These are phyloP conservation scores for Ganaspis brasiliensis DNA, from an alignment of 2,888 invertebrate genomes.

Conservation along the genomic window DNA sequence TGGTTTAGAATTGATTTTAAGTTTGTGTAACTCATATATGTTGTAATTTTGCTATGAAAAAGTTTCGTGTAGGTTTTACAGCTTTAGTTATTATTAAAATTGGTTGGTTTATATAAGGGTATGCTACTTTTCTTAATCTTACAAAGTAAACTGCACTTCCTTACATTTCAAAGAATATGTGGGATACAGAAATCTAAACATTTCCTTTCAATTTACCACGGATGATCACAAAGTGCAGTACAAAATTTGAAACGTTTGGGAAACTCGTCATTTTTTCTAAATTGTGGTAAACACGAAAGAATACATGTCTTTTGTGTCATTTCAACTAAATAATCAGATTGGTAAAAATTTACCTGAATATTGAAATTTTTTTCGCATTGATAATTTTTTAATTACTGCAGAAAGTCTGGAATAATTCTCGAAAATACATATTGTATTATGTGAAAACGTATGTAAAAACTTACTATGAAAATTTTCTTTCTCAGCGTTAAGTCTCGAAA, in stretches of 20 bases:
- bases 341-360: too few relatives aligned
- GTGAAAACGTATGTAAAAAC: neutral
- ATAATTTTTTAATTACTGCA: too few relatives aligned
- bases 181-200: slow-evolving; percentile 7
- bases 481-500: neutral
- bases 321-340: neutral
- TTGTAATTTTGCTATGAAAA: neutral
- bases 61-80: neutral
- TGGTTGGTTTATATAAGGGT: neutral
- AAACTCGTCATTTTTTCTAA: neutral
- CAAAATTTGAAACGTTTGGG: neutral
- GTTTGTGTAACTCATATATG: too few relatives aligned
- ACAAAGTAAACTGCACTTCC: slow-evolving; percentile 11
- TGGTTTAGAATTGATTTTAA: neutral
- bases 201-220: neutral
- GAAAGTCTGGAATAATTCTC: neutral
- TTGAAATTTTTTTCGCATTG: too few relatives aligned
- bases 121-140: neutral
- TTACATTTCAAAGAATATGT: slow-evolving; percentile 15
- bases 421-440: too few relatives aligned
- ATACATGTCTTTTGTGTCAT: neutral
- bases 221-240: neutral
- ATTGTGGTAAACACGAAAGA: neutral
- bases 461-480: neutral
- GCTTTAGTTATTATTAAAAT: neutral